Evolutionary conservation across 2,888 invertebrate genomes (phyloP).

Genomic region (Pyrgus malvae): DNA sequence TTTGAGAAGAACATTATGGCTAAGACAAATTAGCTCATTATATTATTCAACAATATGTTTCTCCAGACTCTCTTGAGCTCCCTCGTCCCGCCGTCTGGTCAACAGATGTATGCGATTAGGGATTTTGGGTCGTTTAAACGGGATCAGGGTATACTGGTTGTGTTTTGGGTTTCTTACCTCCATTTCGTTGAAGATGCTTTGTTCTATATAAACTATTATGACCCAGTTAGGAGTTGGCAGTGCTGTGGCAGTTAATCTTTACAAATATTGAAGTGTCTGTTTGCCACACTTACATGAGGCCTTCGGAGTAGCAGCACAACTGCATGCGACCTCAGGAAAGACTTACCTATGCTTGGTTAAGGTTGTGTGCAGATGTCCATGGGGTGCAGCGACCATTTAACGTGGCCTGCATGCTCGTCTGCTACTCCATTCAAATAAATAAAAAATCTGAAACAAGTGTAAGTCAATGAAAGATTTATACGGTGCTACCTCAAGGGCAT

Average conservation of each 20-base stretch:
- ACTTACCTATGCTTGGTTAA: too few relatives aligned
- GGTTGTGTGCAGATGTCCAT: too few relatives aligned
- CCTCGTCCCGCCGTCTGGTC: slow-evolving; percentile 23
- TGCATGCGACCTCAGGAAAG: background rate
- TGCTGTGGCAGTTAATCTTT: slow-evolving; percentile 32
- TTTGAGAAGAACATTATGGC: slow-evolving; percentile 49
- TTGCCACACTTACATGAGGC: slow-evolving; percentile 33
- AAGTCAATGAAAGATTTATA: too few relatives aligned
- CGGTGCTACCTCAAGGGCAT: too few relatives aligned
- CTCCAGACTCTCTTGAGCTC: slow-evolving; percentile 37
- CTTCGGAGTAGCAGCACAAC: slow-evolving; percentile 23
- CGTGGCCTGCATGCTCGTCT: too few relatives aligned
- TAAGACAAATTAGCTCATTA: slow-evolving; percentile 60
- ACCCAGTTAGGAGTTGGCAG: slow-evolving; percentile 35
- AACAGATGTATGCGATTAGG: slow-evolving; percentile 22
- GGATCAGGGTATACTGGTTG: slow-evolving; percentile 33
- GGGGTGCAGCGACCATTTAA: too few relatives aligned
- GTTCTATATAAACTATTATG: slow-evolving; percentile 41
- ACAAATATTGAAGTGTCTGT: too few relatives aligned
- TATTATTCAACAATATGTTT: slow-evolving; percentile 46
- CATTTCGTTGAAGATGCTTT: slow-evolving; percentile 39
- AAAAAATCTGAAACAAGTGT: too few relatives aligned
- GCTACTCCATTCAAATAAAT: too few relatives aligned
- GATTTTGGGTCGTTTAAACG: slow-evolving; percentile 31
- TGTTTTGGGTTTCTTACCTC: slow-evolving; percentile 31